phyloP scores from a whole-genome alignment of 2,888 invertebrate genomes.

The Diplazon laetatorius region DNA sequence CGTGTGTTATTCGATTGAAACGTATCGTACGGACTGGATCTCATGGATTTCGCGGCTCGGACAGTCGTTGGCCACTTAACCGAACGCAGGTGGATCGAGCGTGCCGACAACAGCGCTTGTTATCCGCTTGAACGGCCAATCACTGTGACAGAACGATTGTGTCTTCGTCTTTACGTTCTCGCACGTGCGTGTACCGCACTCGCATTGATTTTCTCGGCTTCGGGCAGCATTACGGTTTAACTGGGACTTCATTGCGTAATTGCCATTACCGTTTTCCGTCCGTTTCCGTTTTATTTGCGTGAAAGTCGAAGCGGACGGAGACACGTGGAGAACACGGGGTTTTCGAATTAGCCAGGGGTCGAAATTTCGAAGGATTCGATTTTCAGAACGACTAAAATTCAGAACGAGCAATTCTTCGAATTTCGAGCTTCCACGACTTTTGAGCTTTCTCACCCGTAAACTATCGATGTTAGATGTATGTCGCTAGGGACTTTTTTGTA shows the following conservation, averaged over 20 bases:
- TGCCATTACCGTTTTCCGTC: slow-evolving; percentile 68
- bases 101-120: not conserved
- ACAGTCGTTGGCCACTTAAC: not conserved
- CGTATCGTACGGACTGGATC: slow-evolving; percentile 65
- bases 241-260: slow-evolving; percentile 61
- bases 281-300: slow-evolving; percentile 69
- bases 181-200: slow-evolving; percentile 8
- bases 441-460: too few relatives aligned
- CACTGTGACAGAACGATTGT: not conserved
- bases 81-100: not conserved
- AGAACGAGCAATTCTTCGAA: too few relatives aligned
- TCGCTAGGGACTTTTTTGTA: too few relatives aligned
- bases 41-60: slow-evolving; percentile 34
- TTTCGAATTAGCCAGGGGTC: too few relatives aligned
- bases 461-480: too few relatives aligned
- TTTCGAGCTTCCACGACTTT: too few relatives aligned
- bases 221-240: slow-evolving; percentile 55
- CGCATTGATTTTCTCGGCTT: slow-evolving; percentile 56
- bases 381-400: too few relatives aligned
- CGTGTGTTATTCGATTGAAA: slow-evolving; percentile 77
- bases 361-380: too few relatives aligned
- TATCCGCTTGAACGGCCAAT: not conserved
- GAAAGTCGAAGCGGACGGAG: slow-evolving; percentile 60
- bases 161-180: not conserved
- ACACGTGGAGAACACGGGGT: not conserved